Conservation (phyloP, 2,113 vertebrate species). For the Morone chrysops region DNA sequence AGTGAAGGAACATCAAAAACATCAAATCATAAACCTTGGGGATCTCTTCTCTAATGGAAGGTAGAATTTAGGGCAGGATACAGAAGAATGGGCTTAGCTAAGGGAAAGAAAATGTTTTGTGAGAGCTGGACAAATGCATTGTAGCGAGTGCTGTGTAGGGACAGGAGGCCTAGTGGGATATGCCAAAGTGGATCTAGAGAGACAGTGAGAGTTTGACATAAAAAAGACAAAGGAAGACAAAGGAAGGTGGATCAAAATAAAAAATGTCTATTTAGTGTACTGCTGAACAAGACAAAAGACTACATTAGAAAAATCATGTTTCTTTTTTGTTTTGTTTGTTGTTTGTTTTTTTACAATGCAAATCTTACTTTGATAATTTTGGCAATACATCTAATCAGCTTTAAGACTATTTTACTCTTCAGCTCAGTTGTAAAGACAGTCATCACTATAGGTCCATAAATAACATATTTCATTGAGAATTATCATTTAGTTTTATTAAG, state of each 20-base stretch:
- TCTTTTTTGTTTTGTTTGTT: not conserved
- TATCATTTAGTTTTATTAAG: not conserved
- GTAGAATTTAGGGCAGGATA: constrained; percentile 72
- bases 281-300: constrained; percentile 2
- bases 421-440: not conserved
- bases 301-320: not conserved
- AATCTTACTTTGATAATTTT: not conserved
- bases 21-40: constrained; percentile 58
- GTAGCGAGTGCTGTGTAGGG: constrained; percentile 67
- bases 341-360: not conserved
- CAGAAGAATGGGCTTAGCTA: constrained; percentile 61
- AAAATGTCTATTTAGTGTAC: constrained; percentile 22
- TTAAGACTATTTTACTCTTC: not conserved
- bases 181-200: constrained; percentile 61
- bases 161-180: constrained; percentile 69
- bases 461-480: not conserved
- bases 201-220: constrained; percentile 38
- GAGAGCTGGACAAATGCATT: constrained; percentile 67
- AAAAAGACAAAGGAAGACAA: constrained; percentile 40
- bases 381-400: not conserved
- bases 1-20: constrained; percentile 65
- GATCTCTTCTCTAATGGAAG: constrained; percentile 76
- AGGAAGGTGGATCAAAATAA: constrained; percentile 28
- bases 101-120: constrained; percentile 63
- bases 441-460: not conserved